phyloP scores from a whole-genome alignment of 2,888 invertebrate species.

The Xiphydria camelus region DNA sequence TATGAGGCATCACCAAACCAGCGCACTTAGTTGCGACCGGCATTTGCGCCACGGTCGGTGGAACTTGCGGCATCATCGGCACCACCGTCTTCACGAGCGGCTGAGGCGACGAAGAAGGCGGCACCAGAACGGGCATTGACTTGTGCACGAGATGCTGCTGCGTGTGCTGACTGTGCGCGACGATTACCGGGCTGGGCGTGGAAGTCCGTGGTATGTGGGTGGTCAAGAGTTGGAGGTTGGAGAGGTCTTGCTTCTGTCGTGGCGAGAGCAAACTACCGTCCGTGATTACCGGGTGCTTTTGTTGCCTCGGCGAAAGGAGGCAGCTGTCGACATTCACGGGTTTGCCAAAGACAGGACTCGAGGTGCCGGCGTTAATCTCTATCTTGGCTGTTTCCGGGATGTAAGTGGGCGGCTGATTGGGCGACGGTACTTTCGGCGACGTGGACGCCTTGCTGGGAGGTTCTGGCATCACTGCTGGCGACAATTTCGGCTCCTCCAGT shows the following conservation, averaged over 20 bases:
- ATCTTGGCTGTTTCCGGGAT: slow-evolving; percentile 56
- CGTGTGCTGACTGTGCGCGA: slow-evolving; percentile 45
- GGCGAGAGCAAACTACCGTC: slow-evolving; percentile 37
- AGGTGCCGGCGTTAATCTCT: slow-evolving; percentile 45
- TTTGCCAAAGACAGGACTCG: slow-evolving; percentile 40
- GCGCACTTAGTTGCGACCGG: slow-evolving; percentile 30
- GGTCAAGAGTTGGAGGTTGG: slow-evolving; percentile 66
- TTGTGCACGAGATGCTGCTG: slow-evolving; percentile 40
- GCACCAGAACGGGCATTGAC: slow-evolving; percentile 27
- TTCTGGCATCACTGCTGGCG: slow-evolving; percentile 50
- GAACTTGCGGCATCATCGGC: slow-evolving; percentile 31
- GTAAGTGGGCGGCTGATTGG: slow-evolving; percentile 54
- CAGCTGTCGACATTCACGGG: slow-evolving; percentile 31
- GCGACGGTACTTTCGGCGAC: slow-evolving; percentile 54
- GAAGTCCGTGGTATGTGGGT: slow-evolving; percentile 66
- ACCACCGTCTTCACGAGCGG: slow-evolving; percentile 46
- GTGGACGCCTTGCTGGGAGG: slow-evolving; percentile 51
- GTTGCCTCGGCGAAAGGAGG: slow-evolving; percentile 36
- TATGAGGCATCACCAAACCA: slow-evolving; percentile 17
- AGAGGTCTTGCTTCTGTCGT: slow-evolving; percentile 51
- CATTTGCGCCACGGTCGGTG: slow-evolving; percentile 15
- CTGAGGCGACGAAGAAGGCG: slow-evolving; percentile 34
- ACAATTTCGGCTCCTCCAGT: slow-evolving; percentile 50
- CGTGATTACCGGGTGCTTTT: slow-evolving; percentile 34
- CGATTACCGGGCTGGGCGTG: slow-evolving; percentile 60